These are phyloP conservation scores for Drosophila tristis DNA, from an alignment of 1,140 invertebrate genomes.

Conservation along the genomic window DNA sequence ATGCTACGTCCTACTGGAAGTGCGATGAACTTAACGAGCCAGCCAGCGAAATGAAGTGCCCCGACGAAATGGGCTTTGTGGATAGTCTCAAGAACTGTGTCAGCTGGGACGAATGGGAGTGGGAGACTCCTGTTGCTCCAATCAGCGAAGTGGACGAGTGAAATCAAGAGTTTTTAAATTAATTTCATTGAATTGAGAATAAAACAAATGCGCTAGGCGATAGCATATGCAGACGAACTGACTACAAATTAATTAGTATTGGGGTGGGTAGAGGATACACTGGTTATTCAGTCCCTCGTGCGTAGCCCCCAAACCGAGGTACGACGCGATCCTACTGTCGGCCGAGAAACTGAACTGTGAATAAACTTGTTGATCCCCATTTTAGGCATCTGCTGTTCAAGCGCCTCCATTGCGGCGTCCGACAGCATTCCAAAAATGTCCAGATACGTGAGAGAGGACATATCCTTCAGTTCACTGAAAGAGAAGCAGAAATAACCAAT, in stretches of 20 bases:
- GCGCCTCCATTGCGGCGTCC: constrained; percentile 85
- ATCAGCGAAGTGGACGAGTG: constrained; percentile 55
- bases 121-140: constrained; percentile 59
- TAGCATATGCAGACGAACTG: constrained; percentile 29
- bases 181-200: constrained; percentile 60
- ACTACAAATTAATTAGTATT: constrained; percentile 13
- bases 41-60: constrained; percentile 46
- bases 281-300: constrained; percentile 88
- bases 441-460: constrained; percentile 88
- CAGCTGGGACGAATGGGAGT: constrained; percentile 65
- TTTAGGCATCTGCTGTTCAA: constrained; percentile 85
- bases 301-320: constrained; percentile 95
- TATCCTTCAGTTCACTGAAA: constrained; percentile 85
- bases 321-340: constrained; percentile 92
- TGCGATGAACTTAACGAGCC: constrained; percentile 55
- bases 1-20: constrained; percentile 70
- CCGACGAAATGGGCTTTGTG: constrained; percentile 53
- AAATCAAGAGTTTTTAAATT: constrained; percentile 41
- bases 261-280: not conserved
- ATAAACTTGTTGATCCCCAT: constrained; percentile 86
- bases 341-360: constrained; percentile 91
- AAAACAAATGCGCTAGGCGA: constrained; percentile 39
- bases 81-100: constrained; percentile 69
- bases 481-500: not conserved
- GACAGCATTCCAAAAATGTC: constrained; percentile 92